Evolutionary conservation across 2,888 invertebrate genomes (phyloP).

Genomic region (Anaspis maculata): DNA sequence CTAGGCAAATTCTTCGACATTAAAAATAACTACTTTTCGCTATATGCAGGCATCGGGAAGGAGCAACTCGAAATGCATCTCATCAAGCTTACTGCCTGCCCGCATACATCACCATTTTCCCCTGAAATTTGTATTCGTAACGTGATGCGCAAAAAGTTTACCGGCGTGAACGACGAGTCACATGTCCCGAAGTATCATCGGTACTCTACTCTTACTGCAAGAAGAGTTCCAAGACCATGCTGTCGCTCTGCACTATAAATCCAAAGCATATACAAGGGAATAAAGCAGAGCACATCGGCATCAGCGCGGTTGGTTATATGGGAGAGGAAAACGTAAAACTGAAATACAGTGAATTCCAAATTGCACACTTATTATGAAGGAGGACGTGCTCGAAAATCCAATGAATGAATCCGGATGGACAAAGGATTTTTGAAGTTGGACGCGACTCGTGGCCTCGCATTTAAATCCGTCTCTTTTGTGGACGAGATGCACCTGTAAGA

Average conservation of each 20-base stretch:
- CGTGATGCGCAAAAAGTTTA: conserved; percentile 18
- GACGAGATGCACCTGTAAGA: conserved; percentile 26
- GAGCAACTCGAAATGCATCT: conserved; percentile 23
- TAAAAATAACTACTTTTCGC: too few species aligned
- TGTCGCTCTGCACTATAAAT: too few species aligned
- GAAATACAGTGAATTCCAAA: conserved; percentile 26
- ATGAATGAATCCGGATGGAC: conserved; percentile 27
- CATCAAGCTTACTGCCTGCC: conserved; percentile 10
- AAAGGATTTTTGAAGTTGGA: conserved; percentile 27
- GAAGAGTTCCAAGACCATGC: too few species aligned
- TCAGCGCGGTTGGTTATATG: too few species aligned
- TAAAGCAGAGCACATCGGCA: too few species aligned
- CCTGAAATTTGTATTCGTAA: conserved; percentile 24
- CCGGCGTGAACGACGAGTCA: conserved; percentile 19
- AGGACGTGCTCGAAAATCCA: conserved; percentile 27
- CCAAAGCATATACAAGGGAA: too few species aligned
- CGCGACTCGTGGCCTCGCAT: conserved; percentile 25
- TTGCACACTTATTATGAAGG: conserved; percentile 30
- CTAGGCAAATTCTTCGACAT: too few species aligned
- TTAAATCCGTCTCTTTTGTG: conserved; percentile 26
- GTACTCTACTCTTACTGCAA: too few species aligned
- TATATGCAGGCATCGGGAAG: too few species aligned
- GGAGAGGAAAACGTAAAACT: conserved; percentile 24
- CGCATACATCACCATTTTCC: too few species aligned
- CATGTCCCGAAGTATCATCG: conserved; percentile 18